Percentiles rank a stretch among this genome's conserved stretches.
Evolutionary conservation across 2,888 invertebrate genomes (phyloP).

Genomic region (Anarsia innoxiella): DNA sequence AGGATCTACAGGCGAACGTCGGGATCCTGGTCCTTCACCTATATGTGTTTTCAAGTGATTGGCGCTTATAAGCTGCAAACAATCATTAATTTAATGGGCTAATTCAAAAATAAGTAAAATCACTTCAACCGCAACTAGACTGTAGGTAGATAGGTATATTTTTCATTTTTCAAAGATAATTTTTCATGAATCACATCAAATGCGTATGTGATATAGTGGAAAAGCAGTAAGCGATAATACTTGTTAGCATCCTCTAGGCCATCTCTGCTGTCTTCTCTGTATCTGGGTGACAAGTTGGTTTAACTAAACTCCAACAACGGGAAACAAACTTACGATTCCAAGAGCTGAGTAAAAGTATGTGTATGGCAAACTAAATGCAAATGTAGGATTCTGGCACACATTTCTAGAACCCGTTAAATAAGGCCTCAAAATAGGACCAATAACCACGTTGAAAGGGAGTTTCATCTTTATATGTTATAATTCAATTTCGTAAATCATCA

Average conservation of each 20-base stretch:
- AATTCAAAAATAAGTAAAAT: too few species aligned
- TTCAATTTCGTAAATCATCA: too few species aligned
- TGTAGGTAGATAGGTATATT: too few species aligned
- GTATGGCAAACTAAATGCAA: constrained; percentile 39
- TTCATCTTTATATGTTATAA: too few species aligned
- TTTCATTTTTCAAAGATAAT: too few species aligned
- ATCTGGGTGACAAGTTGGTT: constrained; percentile 2
- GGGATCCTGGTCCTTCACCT: constrained; percentile 28
- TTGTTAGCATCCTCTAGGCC: too few species aligned
- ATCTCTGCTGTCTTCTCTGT: too few species aligned
- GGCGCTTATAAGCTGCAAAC: constrained; percentile 41
- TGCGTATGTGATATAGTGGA: too few species aligned
- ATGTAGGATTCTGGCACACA: constrained; percentile 43
- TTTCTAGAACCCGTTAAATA: constrained; percentile 34
- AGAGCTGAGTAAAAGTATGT: constrained; percentile 43
- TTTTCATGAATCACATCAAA: too few species aligned
- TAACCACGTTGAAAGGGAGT: constrained; percentile 42
- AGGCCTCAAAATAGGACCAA: constrained; percentile 44
- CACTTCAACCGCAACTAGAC: too few species aligned
- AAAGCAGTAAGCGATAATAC: too few species aligned
- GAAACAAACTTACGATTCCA: constrained; percentile 49
- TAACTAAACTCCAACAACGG: background rate
- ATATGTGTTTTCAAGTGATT: constrained; percentile 42
- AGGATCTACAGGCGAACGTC: background rate
- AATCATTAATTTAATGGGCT: background rate